Base-by-base conservation (phyloP, 1,140 invertebrate species). In the Scaptomyza hsui region DNA sequence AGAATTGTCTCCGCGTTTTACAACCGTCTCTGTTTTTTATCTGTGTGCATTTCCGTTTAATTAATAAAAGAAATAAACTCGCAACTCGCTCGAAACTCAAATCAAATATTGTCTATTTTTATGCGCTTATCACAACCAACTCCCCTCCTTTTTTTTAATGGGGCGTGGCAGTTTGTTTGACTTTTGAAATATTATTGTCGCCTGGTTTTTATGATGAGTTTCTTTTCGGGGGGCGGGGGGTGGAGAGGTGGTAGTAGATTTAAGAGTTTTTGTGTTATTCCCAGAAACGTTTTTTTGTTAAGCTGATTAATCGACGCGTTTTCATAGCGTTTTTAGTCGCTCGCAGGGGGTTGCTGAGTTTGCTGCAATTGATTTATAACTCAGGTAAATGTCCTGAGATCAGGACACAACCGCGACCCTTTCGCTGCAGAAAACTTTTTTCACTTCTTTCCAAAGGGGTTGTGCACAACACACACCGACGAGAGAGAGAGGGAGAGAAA, bases 331-430 rank as follows among this genome's bases (percentile, higher is more conserved):
- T 63, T 73, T 47, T 42, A 19, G 13, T 29, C 21, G 65, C 57
- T 5, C 26, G 32, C 13, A 37, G 29, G 53, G 51, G 53, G 56
- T 18, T 52, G 35, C 44, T 32, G 52, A 12, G 10, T 12, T 37
- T 51, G 63, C 55, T 64, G 79, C 79, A 78, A 83, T 83, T 83
- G 79, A 82, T 82, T 83, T 83, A 83, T 75, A 75, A 63, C 79
- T 81, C 82, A 86, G 81, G 82, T 85, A 85, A 85, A 77, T 86
- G 78, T 85, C 81, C 81, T 81, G 81, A 71, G 77, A 86, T 86
- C 81, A 77, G 78, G 64, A 78, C 78, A 81, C 73, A 81, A 72
- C 41, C 35, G 16, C 70, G 74, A 86, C 80, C 80, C 80, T 83
- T 65, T 64, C 24, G 52, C 62, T 55, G 55, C 51, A 48, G 6